Base-by-base conservation (phyloP, 1,140 invertebrate genomes). In the Phthorimaea operculella region DNA sequence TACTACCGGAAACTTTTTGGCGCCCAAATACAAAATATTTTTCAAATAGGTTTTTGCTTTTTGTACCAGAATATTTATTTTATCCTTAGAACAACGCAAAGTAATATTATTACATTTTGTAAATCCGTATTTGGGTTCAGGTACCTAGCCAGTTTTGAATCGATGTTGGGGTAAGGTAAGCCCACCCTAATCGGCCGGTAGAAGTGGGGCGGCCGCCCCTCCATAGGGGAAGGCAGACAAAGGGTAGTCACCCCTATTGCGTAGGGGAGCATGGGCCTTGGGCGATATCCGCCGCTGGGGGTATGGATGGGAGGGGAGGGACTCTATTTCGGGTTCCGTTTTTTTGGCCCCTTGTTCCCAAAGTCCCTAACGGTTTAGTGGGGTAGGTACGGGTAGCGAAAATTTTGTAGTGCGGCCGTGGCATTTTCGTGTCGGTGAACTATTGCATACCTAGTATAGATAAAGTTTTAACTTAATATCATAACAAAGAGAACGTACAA, bases 201-300 rank as follows among this genome's bases (percentile, higher is more conserved):
- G 69, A 69, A 80, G 72, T 80, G 80, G 80, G 77, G 78, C 78
- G 69, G 70, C 77, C 76, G 74, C 74, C 79, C 78, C 64, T 79
- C 65, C 59, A 55, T 78, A 76, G 71, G 76, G 72, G 75, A 78
- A 68, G 76, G 77, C 65, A 78, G 73, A 82, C 79, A 80, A 79
- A 83, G 78, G 78, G 76, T 79, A 79, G 74, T 79, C 78, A 72
- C 78, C 80, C 81, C 74, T 76, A 74, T 70, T 12, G 66, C 79
- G 65, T 71, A 81, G 78, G 79, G 81, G 78, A 76, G 74, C 66
- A 60, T 61, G 72, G 65, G 67, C 72, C 70, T 74, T 71, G 71
- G 73, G 74, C 74, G 74, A 73, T 69, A 62, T 68, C 57, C 60
- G 68, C 72, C 68, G 72, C 74, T 66, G 16, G 21, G 21, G 21